These are phyloP conservation scores for Eclectus roratus DNA, from an alignment of 2,113 vertebrate genomes.

Conservation along the genomic window DNA sequence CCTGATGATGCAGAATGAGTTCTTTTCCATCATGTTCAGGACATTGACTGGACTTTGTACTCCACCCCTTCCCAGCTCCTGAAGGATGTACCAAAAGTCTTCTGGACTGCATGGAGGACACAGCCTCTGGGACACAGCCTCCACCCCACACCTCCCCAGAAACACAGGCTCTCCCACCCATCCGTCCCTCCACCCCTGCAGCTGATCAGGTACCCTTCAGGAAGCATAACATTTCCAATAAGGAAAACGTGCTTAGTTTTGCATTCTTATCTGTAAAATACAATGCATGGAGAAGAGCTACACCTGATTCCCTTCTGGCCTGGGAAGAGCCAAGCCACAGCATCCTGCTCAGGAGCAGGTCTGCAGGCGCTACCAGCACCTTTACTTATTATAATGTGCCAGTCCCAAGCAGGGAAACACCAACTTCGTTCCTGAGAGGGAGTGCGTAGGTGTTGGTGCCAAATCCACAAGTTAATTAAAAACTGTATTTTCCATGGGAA, in stretches of 20 bases:
- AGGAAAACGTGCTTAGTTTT: neutral
- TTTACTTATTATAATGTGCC: neutral
- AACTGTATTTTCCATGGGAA: slow-evolving; percentile 50
- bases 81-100: accelerated
- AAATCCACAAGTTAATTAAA: slow-evolving; percentile 64
- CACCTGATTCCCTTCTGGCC: neutral
- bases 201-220: neutral
- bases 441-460: neutral
- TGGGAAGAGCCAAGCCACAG: neutral
- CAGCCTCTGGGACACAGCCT: neutral
- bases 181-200: accelerated
- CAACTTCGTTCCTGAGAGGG: neutral
- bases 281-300: neutral
- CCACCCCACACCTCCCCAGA: neutral
- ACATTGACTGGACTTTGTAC: neutral
- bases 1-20: neutral
- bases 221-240: neutral
- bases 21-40: neutral
- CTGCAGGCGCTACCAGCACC: neutral
- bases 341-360: neutral
- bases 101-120: neutral
- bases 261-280: neutral
- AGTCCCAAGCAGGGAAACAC: slow-evolving; percentile 5
- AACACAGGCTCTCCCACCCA: neutral
- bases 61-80: neutral